Percentiles rank a stretch among this genome's conserved stretches.
Evolutionary conservation across 2,888 invertebrate genomes (phyloP).

Genomic region (Acleris holmiana): DNA sequence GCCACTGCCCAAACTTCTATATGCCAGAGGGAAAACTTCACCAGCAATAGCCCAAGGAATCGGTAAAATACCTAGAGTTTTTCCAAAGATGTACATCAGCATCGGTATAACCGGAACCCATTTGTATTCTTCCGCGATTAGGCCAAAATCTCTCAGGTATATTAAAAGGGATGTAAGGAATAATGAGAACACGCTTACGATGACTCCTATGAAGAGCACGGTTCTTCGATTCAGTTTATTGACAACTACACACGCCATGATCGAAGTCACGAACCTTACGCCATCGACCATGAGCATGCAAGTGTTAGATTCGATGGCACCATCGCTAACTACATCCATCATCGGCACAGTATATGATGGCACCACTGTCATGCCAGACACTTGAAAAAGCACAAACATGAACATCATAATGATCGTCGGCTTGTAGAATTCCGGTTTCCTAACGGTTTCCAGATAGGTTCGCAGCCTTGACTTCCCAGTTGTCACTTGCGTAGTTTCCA

Average conservation of each 20-base stretch:
- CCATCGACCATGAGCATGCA: constrained; percentile 87
- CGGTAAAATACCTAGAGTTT: constrained; percentile 85
- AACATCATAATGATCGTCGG: constrained; percentile 86
- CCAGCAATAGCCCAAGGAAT: constrained; percentile 90
- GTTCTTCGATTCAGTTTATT: constrained; percentile 85
- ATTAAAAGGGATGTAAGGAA: constrained; percentile 74
- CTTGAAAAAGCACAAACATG: constrained; percentile 87
- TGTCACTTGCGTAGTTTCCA: constrained; percentile 60
- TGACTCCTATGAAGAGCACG: constrained; percentile 85
- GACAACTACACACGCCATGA: constrained; percentile 85
- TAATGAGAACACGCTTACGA: constrained; percentile 84
- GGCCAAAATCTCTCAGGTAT: constrained; percentile 65
- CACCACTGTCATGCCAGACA: constrained; percentile 88
- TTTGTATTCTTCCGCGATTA: constrained; percentile 60
- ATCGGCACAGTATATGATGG: constrained; percentile 88
- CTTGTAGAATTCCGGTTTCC: constrained; percentile 83
- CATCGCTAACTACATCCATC: constrained; percentile 84
- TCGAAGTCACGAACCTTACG: constrained; percentile 85
- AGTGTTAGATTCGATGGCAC: constrained; percentile 83
- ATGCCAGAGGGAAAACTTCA: constrained; percentile 86
- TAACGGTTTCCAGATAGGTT: constrained; percentile 55
- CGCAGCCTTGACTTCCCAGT: constrained; percentile 61
- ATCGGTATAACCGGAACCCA: constrained; percentile 80
- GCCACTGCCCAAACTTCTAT: constrained; percentile 87
- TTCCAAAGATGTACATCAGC: constrained; percentile 82